Percentiles rank a stretch among this genome's conserved stretches.
These are phyloP conservation scores for Tenrec ecaudatus DNA, from an alignment of 2,113 vertebrate genomes.

Conservation along the genomic window DNA sequence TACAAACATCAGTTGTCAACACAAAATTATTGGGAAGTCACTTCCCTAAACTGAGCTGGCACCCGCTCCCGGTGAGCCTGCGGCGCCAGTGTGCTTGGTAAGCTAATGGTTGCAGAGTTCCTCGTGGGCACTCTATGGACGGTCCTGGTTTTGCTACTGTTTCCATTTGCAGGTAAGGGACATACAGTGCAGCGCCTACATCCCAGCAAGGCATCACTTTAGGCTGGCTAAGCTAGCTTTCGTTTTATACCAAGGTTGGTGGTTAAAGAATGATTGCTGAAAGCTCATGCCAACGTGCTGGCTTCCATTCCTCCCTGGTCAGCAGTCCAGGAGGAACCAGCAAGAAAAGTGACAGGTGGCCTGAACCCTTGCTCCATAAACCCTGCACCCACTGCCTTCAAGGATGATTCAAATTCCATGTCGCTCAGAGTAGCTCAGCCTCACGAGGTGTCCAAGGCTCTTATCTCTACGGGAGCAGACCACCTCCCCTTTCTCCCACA, in stretches of 20 bases:
- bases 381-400: neutral
- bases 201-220: neutral
- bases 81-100: neutral
- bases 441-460: neutral
- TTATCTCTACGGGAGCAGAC: neutral
- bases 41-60: neutral
- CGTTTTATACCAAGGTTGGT: neutral
- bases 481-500: neutral
- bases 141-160: too few species aligned
- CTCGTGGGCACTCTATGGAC: neutral
- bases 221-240: neutral
- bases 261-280: neutral
- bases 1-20: conserved; percentile 55
- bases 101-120: neutral
- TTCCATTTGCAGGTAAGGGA: neutral
- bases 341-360: neutral
- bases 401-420: neutral
- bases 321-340: neutral
- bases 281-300: neutral
- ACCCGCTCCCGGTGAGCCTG: neutral
- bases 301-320: neutral
- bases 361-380: neutral
- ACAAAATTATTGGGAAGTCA: conserved; percentile 26
- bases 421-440: neutral
- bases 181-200: neutral